Evolutionary conservation across 2,797 vertebrate species (phyloP).

Genomic region (Rallus crepitans): DNA sequence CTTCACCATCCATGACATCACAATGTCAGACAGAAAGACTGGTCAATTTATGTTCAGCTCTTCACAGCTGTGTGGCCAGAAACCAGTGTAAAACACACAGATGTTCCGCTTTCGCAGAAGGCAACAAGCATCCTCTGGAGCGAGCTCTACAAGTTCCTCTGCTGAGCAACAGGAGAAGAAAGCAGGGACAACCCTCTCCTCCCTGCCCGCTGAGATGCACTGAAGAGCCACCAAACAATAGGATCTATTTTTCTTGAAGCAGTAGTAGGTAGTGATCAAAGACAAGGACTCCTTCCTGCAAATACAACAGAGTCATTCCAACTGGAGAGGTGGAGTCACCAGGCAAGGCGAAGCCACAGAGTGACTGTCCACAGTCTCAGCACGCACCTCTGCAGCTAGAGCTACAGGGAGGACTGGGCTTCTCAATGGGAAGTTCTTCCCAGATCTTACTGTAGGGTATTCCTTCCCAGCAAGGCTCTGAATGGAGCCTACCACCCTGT

Average conservation of each 20-base stretch:
- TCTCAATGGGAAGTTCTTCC: neutral
- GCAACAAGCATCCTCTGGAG: neutral
- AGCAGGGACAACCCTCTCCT: neutral
- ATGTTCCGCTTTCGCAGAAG: neutral
- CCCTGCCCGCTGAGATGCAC: neutral
- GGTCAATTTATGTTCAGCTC: neutral
- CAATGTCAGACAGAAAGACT: neutral
- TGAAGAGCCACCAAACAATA: neutral
- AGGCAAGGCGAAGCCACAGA: neutral
- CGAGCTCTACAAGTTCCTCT: neutral
- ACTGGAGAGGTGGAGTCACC: neutral
- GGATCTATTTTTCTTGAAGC: neutral
- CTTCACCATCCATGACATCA: rapidly evolving
- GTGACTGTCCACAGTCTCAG: neutral
- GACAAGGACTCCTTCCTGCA: neutral
- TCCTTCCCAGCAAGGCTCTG: neutral
- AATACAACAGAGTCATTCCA: neutral
- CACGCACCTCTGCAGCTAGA: neutral
- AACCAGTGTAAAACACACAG: neutral
- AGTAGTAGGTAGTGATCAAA: neutral
- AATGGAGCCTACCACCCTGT: neutral
- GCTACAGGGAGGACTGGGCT: neutral
- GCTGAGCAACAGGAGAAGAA: neutral
- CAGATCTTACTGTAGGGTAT: neutral
- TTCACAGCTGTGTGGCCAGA: neutral